Evolutionary conservation across 2,797 vertebrate species (phyloP), one percentile per base, ranked within the genome.

Genomic region (Molossus molossus): DNA sequence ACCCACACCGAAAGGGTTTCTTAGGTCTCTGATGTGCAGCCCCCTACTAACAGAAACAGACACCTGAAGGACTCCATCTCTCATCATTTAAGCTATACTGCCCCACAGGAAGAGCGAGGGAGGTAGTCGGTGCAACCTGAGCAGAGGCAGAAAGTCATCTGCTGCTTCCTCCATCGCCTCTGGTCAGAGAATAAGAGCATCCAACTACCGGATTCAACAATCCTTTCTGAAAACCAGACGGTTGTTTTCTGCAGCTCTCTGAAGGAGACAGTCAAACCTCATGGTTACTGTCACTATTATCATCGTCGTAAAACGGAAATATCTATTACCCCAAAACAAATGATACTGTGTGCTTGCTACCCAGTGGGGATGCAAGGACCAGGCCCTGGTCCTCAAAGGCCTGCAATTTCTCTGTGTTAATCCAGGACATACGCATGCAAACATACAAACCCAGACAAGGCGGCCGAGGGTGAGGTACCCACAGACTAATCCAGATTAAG

Each of bases 191-290:
- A 15, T 5, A 73, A 15, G 40, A 91, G 80, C 91, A 84, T 37
- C 17, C 86, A 27, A 33, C 4, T 1, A 80, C 23, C 57, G 3
- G 65, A 72, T 48, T 87, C 58, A 50, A 27, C 8, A 53, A 29
- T 13, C 62, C 50, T 57, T 58, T 21, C 25, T 87, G 87, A 45
- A 90, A 87, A 93, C 65, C 27, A 84, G 81, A 27, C 9, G 15
- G 37, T 45, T 92, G 53, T 92, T 94, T 94, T 65, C 67, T 15
- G 25, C 83, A 69, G 21, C 60, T 48, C 53, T 57, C 50, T 60
- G 15, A 70, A 96, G 79, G 57, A 80, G 67, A 48, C 5, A 23
- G 80, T 57, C 77, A 70, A 25, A 79, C 13, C 37, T 62, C 3
- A 0, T 29, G 55, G 64, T 76, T 50, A 91, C 0, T 33, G 81